These are phyloP conservation scores for Drosophila kanekoi DNA, from an alignment of 2,888 invertebrate species.

Conservation along the genomic window DNA sequence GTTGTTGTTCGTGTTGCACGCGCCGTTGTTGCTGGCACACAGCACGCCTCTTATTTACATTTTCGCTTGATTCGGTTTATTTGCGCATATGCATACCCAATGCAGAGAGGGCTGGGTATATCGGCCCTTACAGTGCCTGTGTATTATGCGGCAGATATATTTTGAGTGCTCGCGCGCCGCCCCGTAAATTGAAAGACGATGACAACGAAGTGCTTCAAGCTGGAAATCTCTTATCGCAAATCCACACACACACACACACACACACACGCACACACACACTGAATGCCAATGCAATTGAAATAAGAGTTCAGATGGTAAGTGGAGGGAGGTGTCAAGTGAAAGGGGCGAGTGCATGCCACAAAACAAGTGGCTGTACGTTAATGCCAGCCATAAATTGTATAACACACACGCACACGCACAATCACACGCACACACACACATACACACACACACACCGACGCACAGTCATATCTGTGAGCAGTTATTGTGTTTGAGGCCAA, in stretches of 20 bases:
- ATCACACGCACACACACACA: conserved; percentile 14
- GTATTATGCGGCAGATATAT: conserved; percentile 42
- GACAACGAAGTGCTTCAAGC: conserved; percentile 61
- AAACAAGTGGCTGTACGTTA: conserved; percentile 51
- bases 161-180: conserved; percentile 29
- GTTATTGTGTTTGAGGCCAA: conserved; percentile 18
- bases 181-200: conserved; percentile 71
- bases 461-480: neutral
- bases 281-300: conserved; percentile 55
- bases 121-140: conserved; percentile 4
- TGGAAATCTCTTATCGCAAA: conserved; percentile 51
- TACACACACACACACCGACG: conserved; percentile 3
- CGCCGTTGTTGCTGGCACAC: conserved; percentile 30
- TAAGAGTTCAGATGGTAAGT: conserved; percentile 18
- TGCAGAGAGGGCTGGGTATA: neutral
- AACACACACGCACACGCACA: conserved; percentile 12
- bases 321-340: conserved; percentile 14
- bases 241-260: conserved; percentile 20
- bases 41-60: conserved; percentile 77
- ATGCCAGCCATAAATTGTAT: conserved; percentile 56
- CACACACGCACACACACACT: neutral
- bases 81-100: conserved; percentile 62
- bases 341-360: conserved; percentile 23
- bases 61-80: conserved; percentile 79
- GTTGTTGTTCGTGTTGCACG: conserved; percentile 19